Base-by-base conservation (phyloP, 2,113 vertebrate genomes). In the Crypturellus undulatus region DNA sequence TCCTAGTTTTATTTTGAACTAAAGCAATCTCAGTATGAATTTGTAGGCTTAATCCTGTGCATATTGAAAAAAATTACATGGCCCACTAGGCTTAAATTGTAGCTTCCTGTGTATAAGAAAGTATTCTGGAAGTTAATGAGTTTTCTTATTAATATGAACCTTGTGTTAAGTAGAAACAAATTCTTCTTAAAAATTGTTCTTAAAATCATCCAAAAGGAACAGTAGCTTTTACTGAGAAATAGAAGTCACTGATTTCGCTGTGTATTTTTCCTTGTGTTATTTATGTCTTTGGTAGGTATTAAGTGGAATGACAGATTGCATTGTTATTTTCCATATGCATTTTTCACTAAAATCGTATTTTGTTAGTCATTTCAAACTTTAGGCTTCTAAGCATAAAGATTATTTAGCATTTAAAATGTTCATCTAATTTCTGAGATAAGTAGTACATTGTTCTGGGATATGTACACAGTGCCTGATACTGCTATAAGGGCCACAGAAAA, bases 1-100 rank as follows among this genome's bases (percentile, higher is more conserved):
- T 25, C 49, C 10, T 85, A 78, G 73, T 60, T 94, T 85, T 63
- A 38, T 59, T 85, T 68, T 95, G 24, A 63, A 90, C 26, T 86
- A 47, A 93, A 45, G 42, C 42, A 83, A 43, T 85, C 56, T 93
- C 42, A 65, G 5, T 88, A 80, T 62, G 82, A 86, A 96, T 73
- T 84, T 79, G 22, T n/a, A 79, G 32, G 85, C 64, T 83, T 87
- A 92, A 82, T 90, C 40, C 75, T 72, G 67, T 19, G n/a, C 84
- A 89, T 77, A 45, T 25, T 78, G 84, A 52, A 32, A 62, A 87
- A 62, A 51, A 69, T 51, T 69, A 28, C 34, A n/a, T 59, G 60
- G 40, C 45, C n/a, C 49, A 58, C 67, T 76, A 59, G 40, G 42
- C 22, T 92, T 94, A 59, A 79, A 3, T 76, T 84, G 45, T 43